Conservation (phyloP, 2,888 invertebrate genomes). For the Blastobasis lacticolella region DNA sequence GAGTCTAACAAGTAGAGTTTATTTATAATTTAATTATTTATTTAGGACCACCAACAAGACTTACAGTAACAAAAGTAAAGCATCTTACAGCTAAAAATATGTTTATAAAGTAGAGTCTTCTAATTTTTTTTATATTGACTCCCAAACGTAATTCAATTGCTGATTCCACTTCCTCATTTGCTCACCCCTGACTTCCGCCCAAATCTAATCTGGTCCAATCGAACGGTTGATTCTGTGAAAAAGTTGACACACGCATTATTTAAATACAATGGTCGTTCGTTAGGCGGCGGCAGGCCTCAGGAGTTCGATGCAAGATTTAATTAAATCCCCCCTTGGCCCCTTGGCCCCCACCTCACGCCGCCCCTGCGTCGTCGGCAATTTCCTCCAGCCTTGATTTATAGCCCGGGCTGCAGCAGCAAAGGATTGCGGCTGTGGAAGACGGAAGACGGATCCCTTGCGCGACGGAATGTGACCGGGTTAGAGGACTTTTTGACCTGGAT, state of each 20-base stretch:
- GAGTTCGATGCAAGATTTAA: conserved; percentile 77
- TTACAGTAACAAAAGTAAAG: no score
- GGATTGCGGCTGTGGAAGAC: conserved; percentile 57
- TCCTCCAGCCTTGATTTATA: conserved; percentile 73
- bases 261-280: conserved; percentile 73
- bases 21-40: no score
- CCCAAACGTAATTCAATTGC: no score
- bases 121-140: no score
- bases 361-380: conserved; percentile 57
- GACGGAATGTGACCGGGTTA: no score
- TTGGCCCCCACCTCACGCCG: conserved; percentile 18
- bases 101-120: no score
- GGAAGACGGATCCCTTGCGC: no score
- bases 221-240: conserved; percentile 29
- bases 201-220: conserved; percentile 1
- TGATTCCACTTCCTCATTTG: no score
- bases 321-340: conserved; percentile 59
- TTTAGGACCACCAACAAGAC: no score
- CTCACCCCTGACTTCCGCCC: not conserved
- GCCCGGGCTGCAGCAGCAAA: conserved; percentile 48
- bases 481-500: no score
- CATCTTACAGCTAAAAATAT: no score
- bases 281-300: conserved; percentile 67
- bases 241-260: conserved; percentile 68
- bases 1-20: no score